Conservation (phyloP, 2,797 vertebrate genomes). For the Choloepus didactylus region DNA sequence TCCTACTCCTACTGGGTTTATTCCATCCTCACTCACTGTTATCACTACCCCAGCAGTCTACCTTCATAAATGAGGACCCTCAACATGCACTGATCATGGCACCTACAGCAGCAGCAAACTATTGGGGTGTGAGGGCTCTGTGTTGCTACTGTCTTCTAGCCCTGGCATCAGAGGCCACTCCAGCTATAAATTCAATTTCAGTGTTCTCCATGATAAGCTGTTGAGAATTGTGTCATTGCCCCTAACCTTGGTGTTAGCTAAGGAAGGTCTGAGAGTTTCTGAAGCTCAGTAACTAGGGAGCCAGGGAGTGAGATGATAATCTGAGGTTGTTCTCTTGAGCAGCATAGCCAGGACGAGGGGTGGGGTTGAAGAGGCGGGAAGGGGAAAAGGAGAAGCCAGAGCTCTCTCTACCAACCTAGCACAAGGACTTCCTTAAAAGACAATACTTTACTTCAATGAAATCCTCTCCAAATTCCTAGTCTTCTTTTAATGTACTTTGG, state of each 20-base stretch:
- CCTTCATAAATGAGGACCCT: not conserved
- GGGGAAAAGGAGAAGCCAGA: not conserved
- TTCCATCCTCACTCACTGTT: not conserved
- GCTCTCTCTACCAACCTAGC: not conserved
- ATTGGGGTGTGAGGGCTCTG: not conserved
- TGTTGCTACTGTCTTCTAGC: not conserved
- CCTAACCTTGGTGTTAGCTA: not conserved
- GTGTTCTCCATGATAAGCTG: not conserved
- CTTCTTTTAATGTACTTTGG: not conserved
- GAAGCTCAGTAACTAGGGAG: not conserved
- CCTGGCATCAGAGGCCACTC: not conserved
- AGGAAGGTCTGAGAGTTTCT: not conserved
- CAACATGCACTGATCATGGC: not conserved
- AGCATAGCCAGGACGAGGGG: fast-evolving
- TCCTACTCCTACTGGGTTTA: not conserved
- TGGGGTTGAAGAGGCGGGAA: not conserved
- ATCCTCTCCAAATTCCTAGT: not conserved
- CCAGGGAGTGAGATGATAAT: not conserved
- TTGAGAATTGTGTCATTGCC: not conserved
- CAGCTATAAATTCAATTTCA: not conserved
- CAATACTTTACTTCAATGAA: not conserved
- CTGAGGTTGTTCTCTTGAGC: not conserved
- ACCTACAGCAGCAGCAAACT: not conserved
- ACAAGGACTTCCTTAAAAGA: not conserved
- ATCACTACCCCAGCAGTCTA: not conserved